These are phyloP conservation scores for Crotalus viridis DNA, from an alignment of 2,113 vertebrate genomes.

Conservation along the genomic window DNA sequence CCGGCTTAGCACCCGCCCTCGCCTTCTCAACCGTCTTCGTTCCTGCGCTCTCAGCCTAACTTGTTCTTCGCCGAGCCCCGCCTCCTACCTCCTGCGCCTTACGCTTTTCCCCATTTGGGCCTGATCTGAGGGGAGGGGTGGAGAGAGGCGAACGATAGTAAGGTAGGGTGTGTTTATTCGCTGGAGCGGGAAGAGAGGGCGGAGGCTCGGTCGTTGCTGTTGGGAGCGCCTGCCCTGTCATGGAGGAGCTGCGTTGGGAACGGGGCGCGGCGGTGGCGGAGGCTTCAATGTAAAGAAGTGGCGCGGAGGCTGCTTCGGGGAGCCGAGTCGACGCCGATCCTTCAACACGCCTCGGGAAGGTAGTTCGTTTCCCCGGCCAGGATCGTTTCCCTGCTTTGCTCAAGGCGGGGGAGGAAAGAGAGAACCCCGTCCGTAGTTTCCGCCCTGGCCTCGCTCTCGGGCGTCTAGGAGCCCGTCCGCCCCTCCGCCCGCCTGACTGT, in stretches of 20 bases:
- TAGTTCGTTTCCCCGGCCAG: not conserved
- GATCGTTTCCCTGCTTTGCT: not conserved
- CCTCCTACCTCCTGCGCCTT: not conserved
- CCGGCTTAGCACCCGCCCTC: not conserved
- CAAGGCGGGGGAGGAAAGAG: not conserved
- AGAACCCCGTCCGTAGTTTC: not conserved
- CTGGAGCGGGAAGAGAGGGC: constrained; percentile 1
- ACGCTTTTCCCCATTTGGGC: not conserved
- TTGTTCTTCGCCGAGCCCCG: not conserved
- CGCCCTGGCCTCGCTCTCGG: not conserved
- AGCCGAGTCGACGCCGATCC: not conserved
- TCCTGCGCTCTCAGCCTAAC: constrained; percentile 10
- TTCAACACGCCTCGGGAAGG: constrained; percentile 35
- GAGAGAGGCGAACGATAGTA: not conserved
- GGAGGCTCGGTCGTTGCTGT: constrained; percentile 25
- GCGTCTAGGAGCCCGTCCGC: not conserved
- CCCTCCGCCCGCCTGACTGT: not conserved
- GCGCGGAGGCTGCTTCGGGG: not conserved
- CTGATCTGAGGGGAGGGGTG: not conserved
- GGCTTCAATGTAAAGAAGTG: constrained; percentile 36
- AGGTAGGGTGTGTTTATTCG: not conserved
- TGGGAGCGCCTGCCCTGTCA: constrained; percentile 47
- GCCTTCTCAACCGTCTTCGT: not conserved
- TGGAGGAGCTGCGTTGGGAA: constrained; percentile 51
- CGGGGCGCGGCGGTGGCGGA: constrained; percentile 14